Percentiles rank a stretch among this genome's conserved stretches.
Conservation (phyloP, 2,797 vertebrate species). For the Erithacus rubecula region DNA sequence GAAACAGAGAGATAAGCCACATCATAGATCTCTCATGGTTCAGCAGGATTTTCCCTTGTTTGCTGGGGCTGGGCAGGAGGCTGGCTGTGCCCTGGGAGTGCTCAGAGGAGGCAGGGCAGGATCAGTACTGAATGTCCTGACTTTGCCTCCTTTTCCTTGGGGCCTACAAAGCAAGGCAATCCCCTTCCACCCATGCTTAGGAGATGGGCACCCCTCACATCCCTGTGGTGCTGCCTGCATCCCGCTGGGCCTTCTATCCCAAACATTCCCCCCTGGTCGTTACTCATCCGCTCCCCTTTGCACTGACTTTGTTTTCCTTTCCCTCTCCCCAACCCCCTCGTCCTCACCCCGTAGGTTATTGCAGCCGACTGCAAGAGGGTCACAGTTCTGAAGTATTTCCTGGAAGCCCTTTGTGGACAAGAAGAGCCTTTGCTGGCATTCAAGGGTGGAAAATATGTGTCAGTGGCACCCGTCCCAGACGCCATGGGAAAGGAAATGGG, state of each 20-base stretch:
- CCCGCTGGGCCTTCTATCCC: not conserved
- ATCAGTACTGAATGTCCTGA: accelerated
- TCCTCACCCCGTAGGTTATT: slow-evolving; percentile 77
- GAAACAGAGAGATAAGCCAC: not conserved
- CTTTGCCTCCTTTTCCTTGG: not conserved
- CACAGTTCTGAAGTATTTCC: slow-evolving; percentile 95
- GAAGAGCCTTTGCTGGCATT: slow-evolving; percentile 95
- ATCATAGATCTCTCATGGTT: not conserved
- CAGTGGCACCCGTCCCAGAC: slow-evolving; percentile 92
- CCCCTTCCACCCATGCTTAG: not conserved
- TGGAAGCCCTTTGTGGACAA: slow-evolving; percentile 93
- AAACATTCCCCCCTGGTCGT: not conserved
- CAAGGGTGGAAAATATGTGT: slow-evolving; percentile 98
- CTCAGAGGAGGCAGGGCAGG: not conserved
- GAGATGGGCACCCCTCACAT: not conserved
- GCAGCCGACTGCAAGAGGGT: slow-evolving; percentile 92
- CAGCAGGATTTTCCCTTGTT: not conserved
- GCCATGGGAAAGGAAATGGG: slow-evolving; percentile 98
- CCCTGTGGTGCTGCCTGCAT: not conserved
- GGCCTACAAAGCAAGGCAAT: not conserved
- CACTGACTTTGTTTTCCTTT: slow-evolving; percentile 76
- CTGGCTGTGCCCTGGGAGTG: not conserved
- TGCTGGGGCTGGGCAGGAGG: not conserved
- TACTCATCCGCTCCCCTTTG: slow-evolving; percentile 48
- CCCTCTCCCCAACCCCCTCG: slow-evolving; percentile 66